Base-by-base conservation (phyloP, 2,797 vertebrate species). In the Molossus molossus region DNA sequence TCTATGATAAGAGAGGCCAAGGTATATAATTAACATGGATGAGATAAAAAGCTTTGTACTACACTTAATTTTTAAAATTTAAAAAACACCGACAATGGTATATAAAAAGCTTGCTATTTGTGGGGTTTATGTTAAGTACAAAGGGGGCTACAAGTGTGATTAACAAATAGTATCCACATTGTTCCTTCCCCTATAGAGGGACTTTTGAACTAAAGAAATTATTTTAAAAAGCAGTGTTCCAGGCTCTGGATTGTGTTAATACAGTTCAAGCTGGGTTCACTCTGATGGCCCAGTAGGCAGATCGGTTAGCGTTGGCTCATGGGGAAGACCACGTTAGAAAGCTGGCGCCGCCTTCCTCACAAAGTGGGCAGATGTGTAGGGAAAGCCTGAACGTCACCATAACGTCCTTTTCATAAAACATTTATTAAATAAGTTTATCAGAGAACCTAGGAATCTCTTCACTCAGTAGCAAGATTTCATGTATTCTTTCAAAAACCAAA, bases 401-500 rank as follows among this genome's bases (percentile, higher is more conserved):
- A 29, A 58, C 5, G 15, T 86, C 69, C 65, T 13, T 88, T 96
- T 80, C 69, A 82, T 29, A 95, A 91, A 89, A 76, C 6, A 60
- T 27, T 75, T 69, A 91, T 33, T 33, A 33, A 33, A 55, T 62
- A 90, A 50, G 33, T 60, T 82, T 92, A n/a, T 92, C 23, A 67
- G 55, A 83, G 58, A 53, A 85, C 1, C 48, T 14, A 75, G 72
- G 21, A 65, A 82, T 27, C 5, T 81, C 29, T 57, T 95, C 6
- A 82, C 2, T 23, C 0, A 21, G 45, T 29, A 72, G 10, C 40
- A 90, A 90, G 1, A 64, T 73, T 84, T 27, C 86, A 14, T 10
- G 85, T 64, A 77, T 12, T 58, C 37, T 96, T 88, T 90, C 70
- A 83, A 89, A 93, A 40, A 87, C 2, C 23, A 14, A 89, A 80